Evolutionary conservation across 1,140 invertebrate genomes (phyloP).

Genomic region (Drosophila seguyi): DNA sequence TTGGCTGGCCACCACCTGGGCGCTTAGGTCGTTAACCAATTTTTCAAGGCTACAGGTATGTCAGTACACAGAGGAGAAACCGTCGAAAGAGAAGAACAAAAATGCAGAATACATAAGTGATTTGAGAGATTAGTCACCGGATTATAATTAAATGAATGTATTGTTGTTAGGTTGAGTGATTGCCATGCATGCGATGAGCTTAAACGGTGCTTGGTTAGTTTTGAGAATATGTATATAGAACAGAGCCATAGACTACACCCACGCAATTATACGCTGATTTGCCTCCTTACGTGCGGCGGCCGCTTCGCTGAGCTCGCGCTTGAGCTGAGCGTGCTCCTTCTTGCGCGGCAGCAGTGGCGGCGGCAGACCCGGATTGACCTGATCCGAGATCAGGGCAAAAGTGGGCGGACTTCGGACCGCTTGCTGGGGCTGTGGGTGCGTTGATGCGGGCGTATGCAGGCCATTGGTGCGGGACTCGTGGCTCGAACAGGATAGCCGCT

Average conservation of each 20-base stretch:
- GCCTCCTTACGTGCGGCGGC: slow-evolving; percentile 86
- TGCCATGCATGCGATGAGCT: slow-evolving; percentile 49
- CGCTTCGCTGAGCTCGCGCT: slow-evolving; percentile 86
- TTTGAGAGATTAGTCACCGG: slow-evolving; percentile 60
- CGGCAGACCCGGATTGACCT: slow-evolving; percentile 40
- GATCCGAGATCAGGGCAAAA: slow-evolving; percentile 62
- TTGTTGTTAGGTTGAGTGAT: slow-evolving; percentile 16
- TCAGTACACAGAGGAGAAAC: slow-evolving; percentile 6
- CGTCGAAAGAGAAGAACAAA: slow-evolving; percentile 64
- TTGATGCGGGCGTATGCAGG: slow-evolving; percentile 2
- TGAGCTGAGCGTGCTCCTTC: slow-evolving; percentile 78
- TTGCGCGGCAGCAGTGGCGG: slow-evolving; percentile 67
- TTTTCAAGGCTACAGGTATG: slow-evolving; percentile 80
- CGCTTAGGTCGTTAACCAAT: slow-evolving; percentile 81
- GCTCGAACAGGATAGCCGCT: slow-evolving; percentile 72
- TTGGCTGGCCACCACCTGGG: slow-evolving; percentile 59
- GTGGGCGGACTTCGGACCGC: slow-evolving; percentile 60
- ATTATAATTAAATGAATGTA: slow-evolving; percentile 1
- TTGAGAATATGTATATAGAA: slow-evolving; percentile 45
- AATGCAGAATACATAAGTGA: slow-evolving; percentile 69
- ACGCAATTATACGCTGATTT: slow-evolving; percentile 86
- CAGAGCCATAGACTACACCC: slow-evolving; percentile 85
- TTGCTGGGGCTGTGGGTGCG: slow-evolving; percentile 7
- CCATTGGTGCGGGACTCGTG: slow-evolving; percentile 72
- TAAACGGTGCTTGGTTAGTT: slow-evolving; percentile 51